phyloP scores from a whole-genome alignment of 92 coral and sea anemone species.

The Chrysogorgia sp. region DNA sequence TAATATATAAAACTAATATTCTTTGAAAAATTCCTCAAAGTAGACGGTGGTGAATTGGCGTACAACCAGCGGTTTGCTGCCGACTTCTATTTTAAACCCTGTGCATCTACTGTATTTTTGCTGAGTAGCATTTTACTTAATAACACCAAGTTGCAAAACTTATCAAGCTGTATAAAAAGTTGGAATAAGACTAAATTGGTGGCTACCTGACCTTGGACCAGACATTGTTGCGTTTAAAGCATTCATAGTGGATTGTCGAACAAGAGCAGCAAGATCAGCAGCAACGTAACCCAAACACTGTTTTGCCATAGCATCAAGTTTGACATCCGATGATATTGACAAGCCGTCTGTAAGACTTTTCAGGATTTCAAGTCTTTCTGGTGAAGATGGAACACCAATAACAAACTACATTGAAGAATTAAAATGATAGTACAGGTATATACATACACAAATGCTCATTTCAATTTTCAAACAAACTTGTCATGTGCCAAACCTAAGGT shows the following conservation, averaged over 20 bases:
- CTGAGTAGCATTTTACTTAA: too few relatives aligned
- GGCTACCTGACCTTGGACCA: not conserved
- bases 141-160: too few relatives aligned
- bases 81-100: too few relatives aligned
- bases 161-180: too few relatives aligned
- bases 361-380: conserved; percentile 79
- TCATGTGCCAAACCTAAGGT: too few relatives aligned
- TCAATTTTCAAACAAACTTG: too few relatives aligned
- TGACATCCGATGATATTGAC: conserved; percentile 67
- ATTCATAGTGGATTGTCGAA: conserved; percentile 77
- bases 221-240: conserved; percentile 65
- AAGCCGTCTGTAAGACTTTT: conserved; percentile 67
- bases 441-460: too few relatives aligned
- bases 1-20: too few relatives aligned
- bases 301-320: conserved; percentile 78
- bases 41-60: too few relatives aligned
- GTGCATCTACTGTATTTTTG: too few relatives aligned
- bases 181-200: not conserved
- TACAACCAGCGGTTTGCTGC: too few relatives aligned
- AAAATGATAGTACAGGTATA: not conserved
- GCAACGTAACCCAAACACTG: conserved; percentile 89
- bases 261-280: conserved; percentile 84
- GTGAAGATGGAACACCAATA: conserved; percentile 85
- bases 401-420: conserved; percentile 64
- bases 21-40: too few relatives aligned